Evolutionary conservation across 2,888 invertebrate species (phyloP), one percentile per base, ranked within the genome.

Genomic region (Troides oblongomaculatus): DNA sequence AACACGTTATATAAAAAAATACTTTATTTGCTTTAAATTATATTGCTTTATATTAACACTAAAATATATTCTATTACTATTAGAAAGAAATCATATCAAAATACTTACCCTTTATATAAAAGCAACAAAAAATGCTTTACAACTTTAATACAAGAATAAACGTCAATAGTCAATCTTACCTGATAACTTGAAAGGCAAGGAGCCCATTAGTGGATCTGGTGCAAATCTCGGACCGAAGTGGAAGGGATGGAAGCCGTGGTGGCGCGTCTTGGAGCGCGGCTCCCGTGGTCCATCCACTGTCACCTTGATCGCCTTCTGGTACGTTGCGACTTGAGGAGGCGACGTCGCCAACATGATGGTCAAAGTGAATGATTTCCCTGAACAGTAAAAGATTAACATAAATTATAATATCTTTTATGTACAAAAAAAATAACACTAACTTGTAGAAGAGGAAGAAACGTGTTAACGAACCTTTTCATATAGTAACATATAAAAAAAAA

Each of bases 221-320:
- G 96, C 96, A 85, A 97, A 97, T 73, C 96, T 94, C 50, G 97
- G 97, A 71, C 97, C 97, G 85, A 97, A 97, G 80, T 97, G 97
- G 89, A 97, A 97, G 71, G 97, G 97, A 90, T 97, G 97, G 88
- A 97, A 97, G 73, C 96, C 96, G 81, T 96, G 97, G 85, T 97
- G 97, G 73, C 97, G 94, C 76, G 97, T 96, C 94, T 98, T 98
- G 77, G 98, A 98, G 80, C 99, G 93, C 14, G 99, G 99, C 90
- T 99, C 99, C 75, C 99, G 93, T 0, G 99, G 99, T 68, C 99
- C 99, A 85, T 99, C 99, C 72, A 99, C 99, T 1, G 99, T 99
- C 80, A 99, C 99, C 93, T 99, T 99, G 90, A 99, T 99, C 72
- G 99, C 99, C 89, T 99, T 99, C 84, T 95, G 96, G 88, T 99